These are phyloP conservation scores for Caenorhabditis zanzibari DNA, from an alignment of 2,888 invertebrate species.

Conservation along the genomic window DNA sequence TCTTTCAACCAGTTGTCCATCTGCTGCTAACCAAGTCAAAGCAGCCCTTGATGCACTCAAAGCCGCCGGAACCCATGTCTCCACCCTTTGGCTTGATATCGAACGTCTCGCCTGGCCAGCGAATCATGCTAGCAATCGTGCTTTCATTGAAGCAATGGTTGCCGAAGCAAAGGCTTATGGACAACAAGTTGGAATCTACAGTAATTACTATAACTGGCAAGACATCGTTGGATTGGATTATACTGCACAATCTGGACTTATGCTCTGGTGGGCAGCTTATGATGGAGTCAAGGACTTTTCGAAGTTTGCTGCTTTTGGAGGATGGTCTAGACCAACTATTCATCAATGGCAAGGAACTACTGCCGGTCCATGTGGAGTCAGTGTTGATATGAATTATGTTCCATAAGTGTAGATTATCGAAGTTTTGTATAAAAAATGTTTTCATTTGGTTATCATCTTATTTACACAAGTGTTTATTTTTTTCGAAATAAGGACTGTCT, in stretches of 20 bases:
- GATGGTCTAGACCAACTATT: slow-evolving; percentile 69
- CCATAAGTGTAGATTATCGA: slow-evolving; percentile 3
- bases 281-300: slow-evolving; percentile 66
- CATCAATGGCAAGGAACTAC: slow-evolving; percentile 71
- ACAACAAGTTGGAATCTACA: slow-evolving; percentile 72
- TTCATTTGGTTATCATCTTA: too few species aligned
- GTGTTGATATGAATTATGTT: slow-evolving; percentile 71
- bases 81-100: slow-evolving; percentile 72
- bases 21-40: slow-evolving; percentile 56
- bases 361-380: slow-evolving; percentile 70
- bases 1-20: slow-evolving; percentile 35
- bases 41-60: slow-evolving; percentile 50
- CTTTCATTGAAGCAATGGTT: slow-evolving; percentile 68
- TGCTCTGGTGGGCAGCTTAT: slow-evolving; percentile 77
- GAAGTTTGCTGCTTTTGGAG: slow-evolving; percentile 63
- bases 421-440: neutral
- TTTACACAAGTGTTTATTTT: too few species aligned
- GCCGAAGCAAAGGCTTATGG: slow-evolving; percentile 51
- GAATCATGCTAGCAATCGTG: slow-evolving; percentile 64
- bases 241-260: slow-evolving; percentile 56
- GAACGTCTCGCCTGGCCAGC: slow-evolving; percentile 71
- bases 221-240: slow-evolving; percentile 74
- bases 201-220: slow-evolving; percentile 75
- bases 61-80: slow-evolving; percentile 55
- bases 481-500: too few species aligned